Percentiles rank a stretch among this genome's conserved stretches.
Conservation (phyloP, 2,113 vertebrate genomes). For the Saguinus midas region DNA sequence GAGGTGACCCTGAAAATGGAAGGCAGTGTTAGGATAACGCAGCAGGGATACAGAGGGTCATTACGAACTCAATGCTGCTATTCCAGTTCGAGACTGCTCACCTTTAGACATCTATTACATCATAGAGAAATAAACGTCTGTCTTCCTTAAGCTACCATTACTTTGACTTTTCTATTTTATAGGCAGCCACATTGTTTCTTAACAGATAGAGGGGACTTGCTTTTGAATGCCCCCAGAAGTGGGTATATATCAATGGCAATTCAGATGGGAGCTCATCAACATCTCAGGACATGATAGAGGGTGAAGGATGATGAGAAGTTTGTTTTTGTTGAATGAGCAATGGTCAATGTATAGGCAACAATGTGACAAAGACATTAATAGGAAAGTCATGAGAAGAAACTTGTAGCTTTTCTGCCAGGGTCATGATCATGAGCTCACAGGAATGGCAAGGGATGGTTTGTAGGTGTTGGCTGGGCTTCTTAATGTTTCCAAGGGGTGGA, state of each 20-base stretch:
- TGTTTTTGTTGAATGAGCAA: neutral
- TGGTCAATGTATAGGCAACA: neutral
- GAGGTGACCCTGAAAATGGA: neutral
- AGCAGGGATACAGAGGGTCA: neutral
- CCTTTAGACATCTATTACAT: neutral
- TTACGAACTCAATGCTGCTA: fast-evolving
- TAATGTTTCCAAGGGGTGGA: neutral
- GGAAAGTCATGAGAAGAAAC: neutral
- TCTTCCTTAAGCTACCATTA: neutral
- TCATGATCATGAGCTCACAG: neutral
- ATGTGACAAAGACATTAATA: neutral
- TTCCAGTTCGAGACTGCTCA: neutral
- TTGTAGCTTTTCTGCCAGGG: neutral
- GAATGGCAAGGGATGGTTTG: neutral
- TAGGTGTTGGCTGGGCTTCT: neutral
- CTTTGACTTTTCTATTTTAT: neutral
- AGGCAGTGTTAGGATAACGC: neutral
- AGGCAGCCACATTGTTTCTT: neutral
- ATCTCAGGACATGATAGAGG: neutral
- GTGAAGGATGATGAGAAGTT: neutral
- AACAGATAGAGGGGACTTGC: neutral
- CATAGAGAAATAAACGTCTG: neutral
- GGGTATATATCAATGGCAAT: neutral
- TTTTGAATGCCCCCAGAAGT: neutral
- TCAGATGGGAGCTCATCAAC: neutral